These are phyloP conservation scores for Artemia sinica DNA, from an alignment of 2,888 invertebrate genomes.

Conservation along the genomic window DNA sequence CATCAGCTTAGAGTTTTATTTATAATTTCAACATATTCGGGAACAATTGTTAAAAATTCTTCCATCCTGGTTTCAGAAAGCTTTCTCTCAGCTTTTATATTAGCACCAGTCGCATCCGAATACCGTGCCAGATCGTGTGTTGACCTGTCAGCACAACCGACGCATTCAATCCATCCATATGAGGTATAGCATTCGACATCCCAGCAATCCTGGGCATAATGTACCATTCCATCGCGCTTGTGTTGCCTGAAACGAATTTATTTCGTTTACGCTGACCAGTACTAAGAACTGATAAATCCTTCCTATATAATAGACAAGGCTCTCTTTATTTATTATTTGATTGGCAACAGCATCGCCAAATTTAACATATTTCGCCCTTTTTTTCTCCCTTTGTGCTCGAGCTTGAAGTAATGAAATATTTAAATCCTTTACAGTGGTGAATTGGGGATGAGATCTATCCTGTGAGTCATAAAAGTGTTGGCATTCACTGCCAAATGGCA, in stretches of 20 bases:
- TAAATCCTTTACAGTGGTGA: slow-evolving; percentile 53
- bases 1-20: too few species aligned
- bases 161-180: slow-evolving; percentile 96
- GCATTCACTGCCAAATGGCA: too few species aligned
- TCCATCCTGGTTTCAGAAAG: slow-evolving; percentile 62
- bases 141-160: slow-evolving; percentile 95
- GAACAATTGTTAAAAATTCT: too few species aligned
- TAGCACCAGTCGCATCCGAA: slow-evolving; percentile 73
- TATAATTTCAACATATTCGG: too few species aligned
- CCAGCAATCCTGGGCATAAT: slow-evolving; percentile 99
- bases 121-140: slow-evolving; percentile 93
- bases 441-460: slow-evolving; percentile 76
- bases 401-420: slow-evolving; percentile 76
- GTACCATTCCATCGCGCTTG: slow-evolving; percentile 99
- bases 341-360: slow-evolving; percentile 48
- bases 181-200: slow-evolving; percentile 95
- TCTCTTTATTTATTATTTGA: slow-evolving; percentile 84
- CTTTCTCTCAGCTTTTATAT: slow-evolving; percentile 79
- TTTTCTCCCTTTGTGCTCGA: slow-evolving; percentile 92
- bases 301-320: slow-evolving; percentile 93
- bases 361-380: slow-evolving; percentile 51
- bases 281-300: slow-evolving; percentile 75
- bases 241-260: slow-evolving; percentile 90
- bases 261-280: slow-evolving; percentile 64
- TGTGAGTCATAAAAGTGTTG: slow-evolving; percentile 94